A percentile compares a stretch with the other conserved stretches of the same genome.
Evolutionary conservation across 1,140 invertebrate species (phyloP).

Genomic region (Euura lappo): DNA sequence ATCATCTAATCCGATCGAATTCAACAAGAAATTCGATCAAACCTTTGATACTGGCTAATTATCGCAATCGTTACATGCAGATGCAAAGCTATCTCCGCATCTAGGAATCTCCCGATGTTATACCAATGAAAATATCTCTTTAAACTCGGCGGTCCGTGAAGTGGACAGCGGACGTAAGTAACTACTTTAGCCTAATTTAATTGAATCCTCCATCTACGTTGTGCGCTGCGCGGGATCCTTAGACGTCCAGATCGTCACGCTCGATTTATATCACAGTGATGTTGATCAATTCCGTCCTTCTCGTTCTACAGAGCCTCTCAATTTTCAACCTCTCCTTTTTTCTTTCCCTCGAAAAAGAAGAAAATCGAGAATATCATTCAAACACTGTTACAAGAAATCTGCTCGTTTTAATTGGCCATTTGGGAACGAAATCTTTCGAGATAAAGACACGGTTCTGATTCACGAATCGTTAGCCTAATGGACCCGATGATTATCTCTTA

Average conservation of each 20-base stretch:
- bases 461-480: neutral
- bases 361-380: conserved; percentile 4
- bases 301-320: conserved; percentile 15
- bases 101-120: conserved; percentile 33
- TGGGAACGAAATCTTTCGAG: conserved; percentile 18
- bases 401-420: neutral
- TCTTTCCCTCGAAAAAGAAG: neutral
- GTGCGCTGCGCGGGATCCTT: conserved; percentile 27
- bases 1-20: conserved; percentile 23
- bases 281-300: conserved; percentile 37
- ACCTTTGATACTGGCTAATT: conserved; percentile 37
- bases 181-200: conserved; percentile 40
- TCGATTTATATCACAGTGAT: conserved; percentile 41
- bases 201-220: conserved; percentile 25
- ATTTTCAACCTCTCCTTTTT: conserved; percentile 8
- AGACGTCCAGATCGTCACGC: conserved; percentile 28
- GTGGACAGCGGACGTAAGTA: conserved; percentile 27
- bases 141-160: neutral
- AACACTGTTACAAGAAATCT: too few species aligned
- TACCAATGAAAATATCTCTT: neutral
- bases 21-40: conserved; percentile 40
- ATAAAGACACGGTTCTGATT: neutral
- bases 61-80: conserved; percentile 44
- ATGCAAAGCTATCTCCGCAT: conserved; percentile 48
- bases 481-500: neutral